These are phyloP conservation scores for Bothrops jararaca DNA, from an alignment of 2,113 vertebrate species.

Conservation along the genomic window DNA sequence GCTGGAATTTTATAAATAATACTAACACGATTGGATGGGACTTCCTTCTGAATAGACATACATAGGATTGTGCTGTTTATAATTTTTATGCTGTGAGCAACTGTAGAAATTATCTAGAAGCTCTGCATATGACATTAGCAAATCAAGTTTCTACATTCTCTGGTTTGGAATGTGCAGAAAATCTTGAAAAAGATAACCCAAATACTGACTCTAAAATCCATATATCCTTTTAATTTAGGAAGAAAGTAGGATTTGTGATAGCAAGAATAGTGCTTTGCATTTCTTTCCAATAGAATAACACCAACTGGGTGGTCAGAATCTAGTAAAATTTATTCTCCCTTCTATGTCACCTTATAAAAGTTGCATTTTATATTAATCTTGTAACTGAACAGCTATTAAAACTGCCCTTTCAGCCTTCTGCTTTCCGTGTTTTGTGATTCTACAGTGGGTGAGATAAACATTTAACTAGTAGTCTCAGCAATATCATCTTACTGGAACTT, in stretches of 20 bases:
- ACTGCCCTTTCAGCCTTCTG: constrained; percentile 49
- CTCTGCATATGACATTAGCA: constrained; percentile 34
- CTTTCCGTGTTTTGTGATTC: constrained; percentile 35
- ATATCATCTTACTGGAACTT: constrained; percentile 40
- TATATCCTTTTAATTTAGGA: constrained; percentile 40
- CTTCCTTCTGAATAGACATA: neutral
- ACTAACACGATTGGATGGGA: neutral
- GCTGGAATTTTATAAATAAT: constrained; percentile 37
- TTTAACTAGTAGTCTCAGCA: constrained; percentile 45
- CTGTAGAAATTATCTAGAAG: constrained; percentile 45
- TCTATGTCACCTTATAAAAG: constrained; percentile 51
- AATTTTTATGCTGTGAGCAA: constrained; percentile 18
- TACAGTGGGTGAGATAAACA: constrained; percentile 53
- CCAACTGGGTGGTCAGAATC: constrained; percentile 49
- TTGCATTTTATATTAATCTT: constrained; percentile 42
- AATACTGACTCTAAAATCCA: constrained; percentile 31
- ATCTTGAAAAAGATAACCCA: constrained; percentile 22
- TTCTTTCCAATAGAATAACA: constrained; percentile 41
- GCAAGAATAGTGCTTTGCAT: neutral
- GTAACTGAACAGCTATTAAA: constrained; percentile 46
- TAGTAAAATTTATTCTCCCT: constrained; percentile 50
- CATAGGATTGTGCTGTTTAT: constrained; percentile 25
- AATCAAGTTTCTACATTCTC: constrained; percentile 27
- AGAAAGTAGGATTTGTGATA: constrained; percentile 36
- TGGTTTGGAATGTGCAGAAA: constrained; percentile 29